Conservation (phyloP, 2,113 vertebrate genomes). For the Phycodurus eques region DNA sequence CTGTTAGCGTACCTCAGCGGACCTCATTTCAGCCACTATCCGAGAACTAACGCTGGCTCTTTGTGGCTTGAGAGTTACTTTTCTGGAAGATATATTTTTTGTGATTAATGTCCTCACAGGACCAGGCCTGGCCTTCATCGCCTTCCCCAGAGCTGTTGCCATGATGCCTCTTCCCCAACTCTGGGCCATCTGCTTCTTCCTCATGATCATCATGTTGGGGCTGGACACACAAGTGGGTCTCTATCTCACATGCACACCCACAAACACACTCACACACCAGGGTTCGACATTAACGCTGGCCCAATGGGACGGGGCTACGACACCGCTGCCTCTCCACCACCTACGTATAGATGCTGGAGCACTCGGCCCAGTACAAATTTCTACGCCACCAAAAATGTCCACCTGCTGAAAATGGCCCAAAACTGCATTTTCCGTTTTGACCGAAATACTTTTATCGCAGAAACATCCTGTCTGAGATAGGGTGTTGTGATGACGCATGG, state of each 20-base stretch:
- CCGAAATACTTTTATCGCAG: no score
- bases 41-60: neutral
- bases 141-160: conserved; percentile 85
- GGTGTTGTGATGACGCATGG: no score
- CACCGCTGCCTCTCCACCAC: no score
- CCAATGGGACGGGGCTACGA: no score
- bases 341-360: no score
- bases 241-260: neutral
- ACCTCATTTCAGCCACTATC: neutral
- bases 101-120: conserved; percentile 63
- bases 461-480: no score
- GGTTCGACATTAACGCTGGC: no score
- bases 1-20: neutral
- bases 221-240: conserved; percentile 76
- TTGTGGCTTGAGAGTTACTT: neutral
- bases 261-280: no score
- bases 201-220: conserved; percentile 93
- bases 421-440: no score
- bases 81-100: neutral
- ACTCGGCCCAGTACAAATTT: no score
- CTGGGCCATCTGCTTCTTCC: conserved; percentile 92
- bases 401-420: no score
- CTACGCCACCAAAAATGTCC: no score
- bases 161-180: conserved; percentile 90
- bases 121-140: conserved; percentile 90